Evolutionary conservation across 2,113 vertebrate genomes (phyloP), one percentile per base, ranked within the genome.

Genomic region (Odontophorus gujanensis): DNA sequence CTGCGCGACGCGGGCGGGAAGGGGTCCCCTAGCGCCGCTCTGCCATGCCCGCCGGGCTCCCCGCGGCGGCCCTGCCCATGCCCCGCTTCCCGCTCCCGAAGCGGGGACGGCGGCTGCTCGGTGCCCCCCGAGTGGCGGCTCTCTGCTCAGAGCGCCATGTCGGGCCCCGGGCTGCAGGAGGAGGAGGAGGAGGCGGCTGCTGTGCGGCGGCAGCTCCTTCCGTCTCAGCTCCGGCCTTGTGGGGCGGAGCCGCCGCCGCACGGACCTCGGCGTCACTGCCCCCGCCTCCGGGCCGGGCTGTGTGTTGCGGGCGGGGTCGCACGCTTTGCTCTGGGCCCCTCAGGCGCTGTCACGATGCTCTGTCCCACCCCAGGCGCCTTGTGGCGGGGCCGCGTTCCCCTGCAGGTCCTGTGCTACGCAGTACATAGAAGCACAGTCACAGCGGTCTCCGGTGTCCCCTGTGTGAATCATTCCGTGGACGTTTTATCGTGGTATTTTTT

Each of bases 91-190:
- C 58, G 47, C 22, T 62, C n/a, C 73, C 50, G 77, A 48, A 50
- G 76, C 71, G 43, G 50, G 28, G 51, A 53, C 50, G 50, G 79
- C 17, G 45, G 82, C 82, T 82, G 78, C 76, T 77, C 40, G 74
- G 67, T 36, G 38, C 17, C 4, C 59, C 34, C 40, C 61, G 34
- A 10, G 45, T n/a, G 43, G 61, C 67, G 58, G 73, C 58, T 67
- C 8, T 76, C 14, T 83, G 83, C 80, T 95, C 84, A 96, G 68
- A 88, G 45, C 96, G 88, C 96, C 96, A 95, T 96, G 51, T 85
- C 95, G 73, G 24, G 36, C 88, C 59, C 75, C 53, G 32, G 32
- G 28, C 53, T 22, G 48, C 89, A 13, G 20, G 20, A 50, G 48
- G 21, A 53, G 50, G 50, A 53, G 8, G 61, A 85, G 69, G 57